A percentile compares a stretch with the other conserved stretches of the same genome.
phyloP scores from a whole-genome alignment of 2,113 vertebrate species.

The Mesembrinibis cayennensis region DNA sequence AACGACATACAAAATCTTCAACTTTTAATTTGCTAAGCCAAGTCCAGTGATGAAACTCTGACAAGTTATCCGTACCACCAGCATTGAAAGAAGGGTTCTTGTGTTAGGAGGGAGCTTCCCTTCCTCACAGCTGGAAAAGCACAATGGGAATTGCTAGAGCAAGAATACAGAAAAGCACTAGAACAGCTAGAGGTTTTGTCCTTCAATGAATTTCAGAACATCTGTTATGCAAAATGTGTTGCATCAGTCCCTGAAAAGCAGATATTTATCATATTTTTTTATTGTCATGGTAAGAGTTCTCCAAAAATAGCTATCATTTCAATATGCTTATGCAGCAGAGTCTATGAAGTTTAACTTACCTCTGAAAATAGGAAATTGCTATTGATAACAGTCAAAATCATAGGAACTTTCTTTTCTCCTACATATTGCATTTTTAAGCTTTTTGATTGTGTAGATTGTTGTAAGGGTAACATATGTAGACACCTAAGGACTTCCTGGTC shows the following conservation, averaged over 20 bases:
- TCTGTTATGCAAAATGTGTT: not conserved
- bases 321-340: not conserved
- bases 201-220: not conserved
- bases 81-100: not conserved
- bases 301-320: constrained; percentile 2
- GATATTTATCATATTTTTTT: not conserved
- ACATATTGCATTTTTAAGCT: not conserved
- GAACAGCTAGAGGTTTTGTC: not conserved
- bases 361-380: not conserved
- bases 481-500: not conserved
- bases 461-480: not conserved
- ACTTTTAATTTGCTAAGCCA: not conserved
- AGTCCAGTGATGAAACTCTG: not conserved
- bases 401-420: not conserved
- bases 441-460: not conserved
- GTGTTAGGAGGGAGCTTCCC: not conserved
- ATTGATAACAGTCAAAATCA: not conserved
- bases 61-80: not conserved
- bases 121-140: not conserved
- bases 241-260: not conserved
- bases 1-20: not conserved
- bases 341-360: not conserved
- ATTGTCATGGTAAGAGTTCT: not conserved
- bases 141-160: not conserved
- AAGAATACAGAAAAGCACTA: not conserved